Percentiles rank a stretch among this genome's conserved stretches.
phyloP scores from a whole-genome alignment of 2,888 invertebrate species.

The Branchipolynoe longqiensis region DNA sequence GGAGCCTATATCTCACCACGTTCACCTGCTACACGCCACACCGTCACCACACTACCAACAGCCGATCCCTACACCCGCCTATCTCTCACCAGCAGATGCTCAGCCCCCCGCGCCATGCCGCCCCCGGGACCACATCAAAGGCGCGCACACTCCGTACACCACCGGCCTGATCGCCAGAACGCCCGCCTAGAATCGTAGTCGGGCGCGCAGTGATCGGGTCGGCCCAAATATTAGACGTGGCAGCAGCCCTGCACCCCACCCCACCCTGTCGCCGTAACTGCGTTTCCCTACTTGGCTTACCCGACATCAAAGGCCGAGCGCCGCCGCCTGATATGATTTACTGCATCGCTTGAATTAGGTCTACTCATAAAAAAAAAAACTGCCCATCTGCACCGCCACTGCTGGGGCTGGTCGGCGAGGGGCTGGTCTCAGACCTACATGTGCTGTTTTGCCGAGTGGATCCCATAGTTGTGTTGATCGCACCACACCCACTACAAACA shows the following conservation, averaged over 20 bases:
- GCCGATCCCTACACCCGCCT: neutral
- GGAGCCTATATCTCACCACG: neutral
- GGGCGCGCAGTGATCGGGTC: constrained; percentile 12
- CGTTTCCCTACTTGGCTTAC: constrained; percentile 56
- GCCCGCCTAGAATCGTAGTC: neutral
- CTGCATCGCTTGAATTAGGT: constrained; percentile 58
- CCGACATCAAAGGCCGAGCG: constrained; percentile 55
- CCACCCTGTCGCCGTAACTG: constrained; percentile 54
- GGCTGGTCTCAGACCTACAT: neutral
- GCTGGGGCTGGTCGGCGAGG: neutral
- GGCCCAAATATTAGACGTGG: constrained; percentile 56
- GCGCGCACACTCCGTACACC: constrained; percentile 22
- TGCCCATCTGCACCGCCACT: constrained; percentile 28
- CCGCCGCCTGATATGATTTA: constrained; percentile 56
- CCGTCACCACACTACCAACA: neutral
- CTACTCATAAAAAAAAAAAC: constrained; percentile 43
- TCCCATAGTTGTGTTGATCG: no score
- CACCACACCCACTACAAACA: no score
- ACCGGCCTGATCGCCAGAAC: constrained; percentile 41
- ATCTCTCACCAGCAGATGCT: constrained; percentile 25
- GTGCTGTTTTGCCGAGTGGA: constrained; percentile 16
- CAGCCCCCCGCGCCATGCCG: neutral
- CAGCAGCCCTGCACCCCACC: constrained; percentile 33
- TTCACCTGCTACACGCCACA: neutral
- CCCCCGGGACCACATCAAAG: constrained; percentile 50